Conservation (phyloP, 2,888 invertebrate genomes). For the Polyommatus iphigenia region DNA sequence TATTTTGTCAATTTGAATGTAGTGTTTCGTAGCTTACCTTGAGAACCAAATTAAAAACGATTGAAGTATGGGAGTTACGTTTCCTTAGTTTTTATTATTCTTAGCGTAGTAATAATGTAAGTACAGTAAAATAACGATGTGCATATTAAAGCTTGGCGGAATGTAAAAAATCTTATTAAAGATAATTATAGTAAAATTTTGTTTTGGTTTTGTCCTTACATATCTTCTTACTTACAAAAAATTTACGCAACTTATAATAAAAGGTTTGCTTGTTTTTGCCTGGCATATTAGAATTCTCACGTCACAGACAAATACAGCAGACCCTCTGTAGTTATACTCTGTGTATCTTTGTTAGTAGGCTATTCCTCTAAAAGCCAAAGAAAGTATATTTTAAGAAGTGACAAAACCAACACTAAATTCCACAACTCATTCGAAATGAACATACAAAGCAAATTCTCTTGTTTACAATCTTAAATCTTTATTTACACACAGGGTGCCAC, state of each 20-base stretch:
- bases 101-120: neutral
- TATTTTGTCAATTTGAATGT: no score
- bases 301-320: no score
- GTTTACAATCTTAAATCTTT: neutral
- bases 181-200: neutral
- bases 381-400: neutral
- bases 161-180: slow-evolving; percentile 10
- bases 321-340: no score
- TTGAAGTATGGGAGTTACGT: no score
- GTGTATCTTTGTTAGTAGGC: no score
- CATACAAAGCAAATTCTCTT: neutral
- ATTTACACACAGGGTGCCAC: neutral
- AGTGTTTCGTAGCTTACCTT: no score
- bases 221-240: neutral
- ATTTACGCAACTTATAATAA: neutral
- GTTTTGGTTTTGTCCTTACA: neutral
- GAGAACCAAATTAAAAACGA: no score
- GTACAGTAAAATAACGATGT: slow-evolving; percentile 18
- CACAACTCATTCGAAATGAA: neutral
- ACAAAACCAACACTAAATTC: neutral
- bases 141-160: slow-evolving; percentile 27
- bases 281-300: no score
- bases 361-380: no score
- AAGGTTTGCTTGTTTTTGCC: no score
- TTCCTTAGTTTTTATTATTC: no score